phyloP scores from a whole-genome alignment of 2,113 vertebrate genomes.

The Rhinopithecus roxellana region DNA sequence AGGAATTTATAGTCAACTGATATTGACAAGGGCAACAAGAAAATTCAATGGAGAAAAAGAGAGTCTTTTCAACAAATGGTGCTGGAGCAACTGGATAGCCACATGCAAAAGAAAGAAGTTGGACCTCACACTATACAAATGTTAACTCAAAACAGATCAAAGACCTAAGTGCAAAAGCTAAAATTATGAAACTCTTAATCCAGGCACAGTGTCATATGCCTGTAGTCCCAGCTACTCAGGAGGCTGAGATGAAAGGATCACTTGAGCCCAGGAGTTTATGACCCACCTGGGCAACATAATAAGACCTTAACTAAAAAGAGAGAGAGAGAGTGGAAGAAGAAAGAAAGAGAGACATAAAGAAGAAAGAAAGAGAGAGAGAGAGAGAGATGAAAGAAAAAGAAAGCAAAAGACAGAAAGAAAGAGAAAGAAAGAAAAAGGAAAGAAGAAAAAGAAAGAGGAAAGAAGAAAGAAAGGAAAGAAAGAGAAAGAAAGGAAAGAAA shows the following conservation, averaged over 20 bases:
- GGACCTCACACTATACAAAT: background rate
- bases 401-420: fast-evolving
- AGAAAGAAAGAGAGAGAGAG: too few species aligned
- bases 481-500: fast-evolving
- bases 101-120: background rate
- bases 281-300: too few species aligned
- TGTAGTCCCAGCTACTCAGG: too few species aligned
- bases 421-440: fast-evolving
- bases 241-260: too few species aligned
- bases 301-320: too few species aligned
- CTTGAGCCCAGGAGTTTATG: too few species aligned
- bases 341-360: too few species aligned
- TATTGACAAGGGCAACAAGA: background rate
- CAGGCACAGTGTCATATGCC: too few species aligned
- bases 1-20: background rate
- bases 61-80: background rate
- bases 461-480: too few species aligned
- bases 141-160: background rate
- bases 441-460: too few species aligned
- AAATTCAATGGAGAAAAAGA: background rate
- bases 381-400: fast-evolving
- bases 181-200: background rate
- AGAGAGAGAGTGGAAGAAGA: too few species aligned
- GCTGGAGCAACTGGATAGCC: background rate
- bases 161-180: background rate